Percentiles rank a stretch among this genome's conserved stretches.
Conservation (phyloP, 2,888 invertebrate species). For the Dorcus parallelipipedus region DNA sequence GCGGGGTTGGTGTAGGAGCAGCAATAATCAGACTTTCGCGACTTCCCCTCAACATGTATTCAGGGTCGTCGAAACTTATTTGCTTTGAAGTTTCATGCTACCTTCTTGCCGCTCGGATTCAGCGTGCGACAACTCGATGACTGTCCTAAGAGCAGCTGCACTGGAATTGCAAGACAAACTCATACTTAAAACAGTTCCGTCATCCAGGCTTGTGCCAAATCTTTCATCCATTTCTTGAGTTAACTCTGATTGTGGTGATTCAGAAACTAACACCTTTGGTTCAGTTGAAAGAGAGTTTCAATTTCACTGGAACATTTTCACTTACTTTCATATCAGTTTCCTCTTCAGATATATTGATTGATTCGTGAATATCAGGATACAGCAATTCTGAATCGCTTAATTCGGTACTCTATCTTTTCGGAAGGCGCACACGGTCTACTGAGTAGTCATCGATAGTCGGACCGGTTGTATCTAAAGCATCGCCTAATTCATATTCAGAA, state of each 20-base stretch:
- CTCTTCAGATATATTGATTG: constrained; percentile 57
- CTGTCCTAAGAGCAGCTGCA: constrained; percentile 45
- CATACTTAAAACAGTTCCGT: constrained; percentile 56
- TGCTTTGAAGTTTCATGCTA: constrained; percentile 50
- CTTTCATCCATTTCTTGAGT: constrained; percentile 51
- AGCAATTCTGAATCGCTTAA: constrained; percentile 37
- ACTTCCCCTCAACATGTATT: constrained; percentile 34
- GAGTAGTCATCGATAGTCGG: constrained; percentile 50
- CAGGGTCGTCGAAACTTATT: constrained; percentile 46
- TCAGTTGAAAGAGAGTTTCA: constrained; percentile 80
- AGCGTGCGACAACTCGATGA: constrained; percentile 48
- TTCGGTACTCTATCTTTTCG: constrained; percentile 37
- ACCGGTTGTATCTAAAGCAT: constrained; percentile 65
- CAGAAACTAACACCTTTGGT: constrained; percentile 46
- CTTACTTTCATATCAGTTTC: constrained; percentile 47
- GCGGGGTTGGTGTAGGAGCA: constrained; percentile 13
- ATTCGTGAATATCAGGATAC: constrained; percentile 45
- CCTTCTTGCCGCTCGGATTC: constrained; percentile 49
- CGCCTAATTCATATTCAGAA: constrained; percentile 78
- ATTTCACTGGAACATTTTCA: constrained; percentile 63
- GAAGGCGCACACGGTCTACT: constrained; percentile 28
- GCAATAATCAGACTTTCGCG: constrained; percentile 37
- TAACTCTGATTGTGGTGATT: constrained; percentile 53
- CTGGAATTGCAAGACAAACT: constrained; percentile 60
- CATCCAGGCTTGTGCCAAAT: constrained; percentile 57